Conservation (phyloP, 2,888 invertebrate species). For the Gastrophysa polygoni region DNA sequence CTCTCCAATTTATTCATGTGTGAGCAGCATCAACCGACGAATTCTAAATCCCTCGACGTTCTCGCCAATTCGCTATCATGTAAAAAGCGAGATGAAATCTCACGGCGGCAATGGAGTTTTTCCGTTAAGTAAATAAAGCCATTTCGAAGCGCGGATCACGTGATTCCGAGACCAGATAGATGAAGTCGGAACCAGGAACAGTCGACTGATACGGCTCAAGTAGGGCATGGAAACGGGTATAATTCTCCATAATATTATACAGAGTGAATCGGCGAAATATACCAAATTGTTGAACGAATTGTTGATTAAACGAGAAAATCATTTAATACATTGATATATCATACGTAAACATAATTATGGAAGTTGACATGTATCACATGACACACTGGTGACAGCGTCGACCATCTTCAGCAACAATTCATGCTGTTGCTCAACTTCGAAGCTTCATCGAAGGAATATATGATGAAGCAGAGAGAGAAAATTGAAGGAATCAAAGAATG, state of each 20-base stretch:
- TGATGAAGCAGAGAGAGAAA: no score
- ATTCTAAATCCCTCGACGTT: conserved; percentile 24
- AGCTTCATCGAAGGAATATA: no score
- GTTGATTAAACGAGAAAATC: no score
- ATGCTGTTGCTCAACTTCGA: no score
- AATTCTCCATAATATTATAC: neutral
- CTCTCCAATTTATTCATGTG: conserved; percentile 15
- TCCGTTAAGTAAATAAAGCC: conserved; percentile 54
- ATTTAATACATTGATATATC: no score
- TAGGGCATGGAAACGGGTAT: conserved; percentile 44
- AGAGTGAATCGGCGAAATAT: no score
- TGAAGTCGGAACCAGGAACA: conserved; percentile 30
- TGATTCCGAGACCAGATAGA: conserved; percentile 50
- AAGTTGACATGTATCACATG: no score
- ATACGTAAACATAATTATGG: no score
- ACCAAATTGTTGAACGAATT: no score
- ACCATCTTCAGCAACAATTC: no score
- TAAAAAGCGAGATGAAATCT: conserved; percentile 44
- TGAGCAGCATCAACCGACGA: neutral
- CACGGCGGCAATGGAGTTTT: conserved; percentile 50
- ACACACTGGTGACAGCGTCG: no score
- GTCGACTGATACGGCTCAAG: conserved; percentile 48
- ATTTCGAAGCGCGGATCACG: conserved; percentile 49
- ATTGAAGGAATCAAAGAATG: no score
- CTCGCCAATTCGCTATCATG: conserved; percentile 45